phyloP scores from a whole-genome alignment of 1,140 invertebrate species.

The Bombyx mori region ASM3026992v2 NC_085120.1:12177501-12178000 shows the following conservation, averaged over 20 bases:
- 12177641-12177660: too few species aligned
- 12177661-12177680: too few species aligned
- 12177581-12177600: too few species aligned
- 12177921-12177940: slow-evolving; percentile 54
- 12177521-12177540: too few species aligned
- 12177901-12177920: slow-evolving; percentile 32
- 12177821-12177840: slow-evolving; percentile 20
- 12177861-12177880: slow-evolving; percentile 15
- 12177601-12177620: too few species aligned
- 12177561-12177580: too few species aligned
- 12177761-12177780: neutral
- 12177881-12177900: slow-evolving; percentile 39
- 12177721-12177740: too few species aligned
- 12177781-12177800: slow-evolving; percentile 31
- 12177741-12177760: neutral
- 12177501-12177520: too few species aligned
- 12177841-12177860: slow-evolving; percentile 26
- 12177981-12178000: slow-evolving; percentile 43
- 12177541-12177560: too few species aligned
- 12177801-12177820: slow-evolving; percentile 44
- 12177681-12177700: too few species aligned
- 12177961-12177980: slow-evolving; percentile 42
- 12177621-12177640: too few species aligned
- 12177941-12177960: slow-evolving; percentile 43
- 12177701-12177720: too few species aligned